phyloP scores from a whole-genome alignment of 2,797 vertebrate species.

The Pristis pectinata region DNA sequence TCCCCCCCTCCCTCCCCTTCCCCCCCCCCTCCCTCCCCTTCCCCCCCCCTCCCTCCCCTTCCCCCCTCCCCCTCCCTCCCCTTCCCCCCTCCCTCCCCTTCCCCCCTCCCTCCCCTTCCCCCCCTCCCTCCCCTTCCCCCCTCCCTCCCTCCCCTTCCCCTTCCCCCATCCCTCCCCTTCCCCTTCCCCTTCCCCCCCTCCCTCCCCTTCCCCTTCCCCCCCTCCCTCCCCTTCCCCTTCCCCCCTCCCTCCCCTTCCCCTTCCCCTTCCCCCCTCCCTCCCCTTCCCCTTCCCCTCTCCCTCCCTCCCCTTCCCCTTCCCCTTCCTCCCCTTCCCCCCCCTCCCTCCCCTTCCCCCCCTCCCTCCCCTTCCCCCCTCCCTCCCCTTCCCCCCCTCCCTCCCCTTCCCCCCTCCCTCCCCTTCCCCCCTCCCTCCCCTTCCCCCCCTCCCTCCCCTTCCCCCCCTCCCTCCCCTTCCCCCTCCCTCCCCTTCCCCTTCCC shows the following conservation, averaged over 20 bases:
- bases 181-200: not conserved
- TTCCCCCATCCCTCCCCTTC: not conserved
- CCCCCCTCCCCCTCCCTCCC: not conserved
- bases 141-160: no score
- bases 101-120: not conserved
- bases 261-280: no score
- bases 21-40: no score
- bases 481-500: not conserved
- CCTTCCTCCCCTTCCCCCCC: not conserved
- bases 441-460: no score
- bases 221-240: not conserved
- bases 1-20: no score
- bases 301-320: no score
- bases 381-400: no score
- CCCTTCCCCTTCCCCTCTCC: no score
- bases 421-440: not conserved
- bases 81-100: no score
- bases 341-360: not conserved
- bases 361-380: not conserved
- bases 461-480: not conserved
- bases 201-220: no score
- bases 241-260: not conserved
- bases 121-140: not conserved
- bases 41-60: no score
- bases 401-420: not conserved